Conservation (phyloP, 2,113 vertebrate species). For the Podarcis cretensis region DNA sequence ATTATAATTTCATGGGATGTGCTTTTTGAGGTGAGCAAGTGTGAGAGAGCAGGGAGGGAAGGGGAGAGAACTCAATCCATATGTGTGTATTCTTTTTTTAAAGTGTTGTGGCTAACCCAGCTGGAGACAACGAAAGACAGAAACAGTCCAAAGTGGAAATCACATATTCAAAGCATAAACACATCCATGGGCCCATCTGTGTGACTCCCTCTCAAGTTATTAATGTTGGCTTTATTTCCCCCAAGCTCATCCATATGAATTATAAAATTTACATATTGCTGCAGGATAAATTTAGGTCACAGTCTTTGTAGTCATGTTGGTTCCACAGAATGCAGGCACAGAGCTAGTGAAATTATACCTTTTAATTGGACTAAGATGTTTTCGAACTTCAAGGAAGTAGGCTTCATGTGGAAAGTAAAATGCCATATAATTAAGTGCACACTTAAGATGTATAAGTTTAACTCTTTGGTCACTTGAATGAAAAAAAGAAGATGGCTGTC, state of each 20-base stretch:
- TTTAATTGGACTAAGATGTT: background rate
- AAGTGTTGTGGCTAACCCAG: background rate
- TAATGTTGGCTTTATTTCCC: conserved; percentile 1
- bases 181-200: background rate
- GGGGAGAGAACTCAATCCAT: background rate
- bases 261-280: conserved; percentile 5
- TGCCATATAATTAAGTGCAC: background rate
- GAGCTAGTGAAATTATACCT: background rate
- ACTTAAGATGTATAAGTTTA: background rate
- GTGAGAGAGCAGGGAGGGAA: no score
- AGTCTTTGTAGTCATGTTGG: background rate
- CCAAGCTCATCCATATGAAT: conserved; percentile 15
- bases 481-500: background rate
- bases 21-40: background rate
- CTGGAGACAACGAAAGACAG: conserved; percentile 4
- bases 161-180: conserved; percentile 18
- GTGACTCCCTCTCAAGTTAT: background rate
- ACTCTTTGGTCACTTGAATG: background rate
- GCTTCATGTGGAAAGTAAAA: background rate
- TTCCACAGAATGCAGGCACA: background rate
- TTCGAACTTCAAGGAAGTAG: background rate
- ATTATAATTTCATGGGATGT: background rate
- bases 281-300: background rate
- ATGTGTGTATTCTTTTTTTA: background rate
- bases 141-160: conserved; percentile 5